phyloP scores from a whole-genome alignment of 2,797 vertebrate species.

The Potorous gilbertii region DNA sequence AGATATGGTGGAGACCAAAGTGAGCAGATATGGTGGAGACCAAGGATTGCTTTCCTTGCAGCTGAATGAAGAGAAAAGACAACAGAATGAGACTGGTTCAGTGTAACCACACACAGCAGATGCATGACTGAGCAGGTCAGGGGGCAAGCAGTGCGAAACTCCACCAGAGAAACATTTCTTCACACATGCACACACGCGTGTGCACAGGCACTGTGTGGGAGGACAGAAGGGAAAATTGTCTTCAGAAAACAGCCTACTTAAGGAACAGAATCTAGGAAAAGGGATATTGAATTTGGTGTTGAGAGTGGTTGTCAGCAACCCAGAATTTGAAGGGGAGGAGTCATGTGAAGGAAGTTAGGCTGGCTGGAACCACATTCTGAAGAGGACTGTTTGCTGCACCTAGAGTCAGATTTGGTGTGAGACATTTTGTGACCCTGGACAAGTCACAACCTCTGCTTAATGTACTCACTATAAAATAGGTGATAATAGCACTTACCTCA shows the following conservation, averaged over 20 bases:
- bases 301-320: too few relatives aligned
- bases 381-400: not conserved
- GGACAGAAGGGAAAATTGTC: not conserved
- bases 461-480: slow-evolving; percentile 40
- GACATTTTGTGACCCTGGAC: not conserved
- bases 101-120: too few relatives aligned
- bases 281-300: not conserved
- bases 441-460: not conserved
- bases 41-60: not conserved
- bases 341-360: too few relatives aligned
- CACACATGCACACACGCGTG: too few relatives aligned
- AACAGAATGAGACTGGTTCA: too few relatives aligned
- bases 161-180: too few relatives aligned
- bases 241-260: too few relatives aligned
- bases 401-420: not conserved
- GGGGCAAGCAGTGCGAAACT: too few relatives aligned
- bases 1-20: not conserved
- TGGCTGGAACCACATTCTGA: too few relatives aligned
- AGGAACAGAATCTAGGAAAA: not conserved
- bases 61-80: too few relatives aligned
- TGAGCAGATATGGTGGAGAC: not conserved
- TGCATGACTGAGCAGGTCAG: too few relatives aligned
- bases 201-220: not conserved
- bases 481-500: slow-evolving; percentile 43
- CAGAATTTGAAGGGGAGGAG: too few relatives aligned